Evolutionary conservation across 2,113 vertebrate genomes (phyloP), one percentile per base, ranked within the genome.

Genomic region (Mellivora capensis): DNA sequence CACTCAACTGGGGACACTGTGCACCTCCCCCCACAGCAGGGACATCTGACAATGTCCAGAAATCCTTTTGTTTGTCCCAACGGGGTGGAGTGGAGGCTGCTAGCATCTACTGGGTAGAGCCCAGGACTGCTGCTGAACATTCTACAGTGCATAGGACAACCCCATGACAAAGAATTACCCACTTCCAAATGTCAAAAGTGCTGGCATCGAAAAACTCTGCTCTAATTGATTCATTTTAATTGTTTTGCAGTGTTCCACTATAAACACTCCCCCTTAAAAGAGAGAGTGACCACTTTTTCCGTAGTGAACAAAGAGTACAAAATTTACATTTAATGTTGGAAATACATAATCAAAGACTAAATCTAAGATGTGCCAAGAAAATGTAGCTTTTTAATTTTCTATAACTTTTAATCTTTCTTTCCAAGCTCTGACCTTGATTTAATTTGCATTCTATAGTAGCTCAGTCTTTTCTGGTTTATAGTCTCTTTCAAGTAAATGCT

Each of bases 271-370:
- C 13, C 59, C 54, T 96, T 90, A 42, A 93, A 93, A 95, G 72
- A 61, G 21, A 88, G 21, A 52, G 27, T 57, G 52, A 44, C 47
- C 15, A 80, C 11, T 92, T 96, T 77, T 29, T 93, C 93, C 80
- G 80, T 3, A 95, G 61, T 76, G 42, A 91, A 84, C 9, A n/a
- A 92, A 83, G 39, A 94, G 89, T 84, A 87, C 21, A 93, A 91
- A 94, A 96, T 84, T 96, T 96, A 91, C 82, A 94, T 93, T 91
- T 87, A 91, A 96, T 83, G 25, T 37, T 47, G 6, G 49, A 90
- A 96, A 77, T 90, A 87, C 3, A 89, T 76, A 69, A 39, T 74
- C 62, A 96, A 96, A 95, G 47, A 94, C 79, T 71, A 90, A 95
- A 86, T 59, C 44, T 84, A 91, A 93, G 57, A 62, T 79, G 25